Evolutionary conservation across 1,140 invertebrate genomes (phyloP).

Genomic region (Prorops nasuta): DNA sequence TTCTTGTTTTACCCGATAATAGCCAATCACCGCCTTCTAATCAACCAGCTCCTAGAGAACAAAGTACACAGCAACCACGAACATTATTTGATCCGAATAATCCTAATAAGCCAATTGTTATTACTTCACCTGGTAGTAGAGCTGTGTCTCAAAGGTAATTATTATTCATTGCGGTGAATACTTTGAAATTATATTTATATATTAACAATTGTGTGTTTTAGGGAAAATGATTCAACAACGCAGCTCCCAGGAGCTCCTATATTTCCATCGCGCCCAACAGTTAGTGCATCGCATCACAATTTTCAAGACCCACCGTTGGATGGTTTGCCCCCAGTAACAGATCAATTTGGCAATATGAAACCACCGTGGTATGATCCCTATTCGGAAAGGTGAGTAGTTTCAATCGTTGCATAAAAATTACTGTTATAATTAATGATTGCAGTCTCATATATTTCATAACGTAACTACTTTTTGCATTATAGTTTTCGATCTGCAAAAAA

Average conservation of each 20-base stretch:
- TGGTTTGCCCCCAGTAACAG: slow-evolving; percentile 37
- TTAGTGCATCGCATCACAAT: slow-evolving; percentile 28
- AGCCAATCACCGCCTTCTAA: slow-evolving; percentile 33
- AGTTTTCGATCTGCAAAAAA: slow-evolving; percentile 57
- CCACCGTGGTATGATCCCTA: slow-evolving; percentile 61
- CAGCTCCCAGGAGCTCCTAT: slow-evolving; percentile 37
- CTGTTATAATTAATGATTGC: background rate
- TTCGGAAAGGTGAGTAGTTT: slow-evolving; percentile 49
- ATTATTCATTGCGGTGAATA: background rate
- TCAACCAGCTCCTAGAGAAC: slow-evolving; percentile 23
- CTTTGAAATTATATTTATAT: background rate
- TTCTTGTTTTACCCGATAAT: slow-evolving; percentile 48
- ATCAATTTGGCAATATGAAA: slow-evolving; percentile 53
- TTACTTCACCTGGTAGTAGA: slow-evolving; percentile 55
- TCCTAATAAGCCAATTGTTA: slow-evolving; percentile 68
- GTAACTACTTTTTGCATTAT: slow-evolving; percentile 20
- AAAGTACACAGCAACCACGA: slow-evolving; percentile 45
- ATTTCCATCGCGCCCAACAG: slow-evolving; percentile 36
- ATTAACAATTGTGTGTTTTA: slow-evolving; percentile 20
- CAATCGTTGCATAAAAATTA: background rate
- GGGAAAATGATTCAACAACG: slow-evolving; percentile 38
- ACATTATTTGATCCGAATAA: slow-evolving; percentile 69
- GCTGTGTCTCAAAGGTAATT: slow-evolving; percentile 36
- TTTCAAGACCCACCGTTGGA: slow-evolving; percentile 40
- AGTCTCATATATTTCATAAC: slow-evolving; percentile 1